phyloP scores from a whole-genome alignment of 30 jellyfish, hydroid and myxozoan genomes.

The Cassiopea andromeda region DNA sequence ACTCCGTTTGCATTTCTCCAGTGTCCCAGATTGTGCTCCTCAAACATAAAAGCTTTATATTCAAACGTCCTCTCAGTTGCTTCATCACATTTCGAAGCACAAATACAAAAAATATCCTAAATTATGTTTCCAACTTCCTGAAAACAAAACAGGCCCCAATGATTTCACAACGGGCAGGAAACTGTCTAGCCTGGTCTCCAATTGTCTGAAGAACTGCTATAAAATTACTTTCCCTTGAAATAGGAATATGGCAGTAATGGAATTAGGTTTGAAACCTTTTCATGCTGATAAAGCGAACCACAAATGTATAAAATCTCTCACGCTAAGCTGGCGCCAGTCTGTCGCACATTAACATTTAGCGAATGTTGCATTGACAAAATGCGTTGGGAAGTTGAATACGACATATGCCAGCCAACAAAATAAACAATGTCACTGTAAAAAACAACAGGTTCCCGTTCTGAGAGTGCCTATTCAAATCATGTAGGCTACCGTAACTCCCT shows the following conservation, averaged over 20 bases:
- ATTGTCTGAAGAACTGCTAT: neutral
- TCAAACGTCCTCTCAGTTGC: no score
- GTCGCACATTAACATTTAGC: slow-evolving; percentile 12
- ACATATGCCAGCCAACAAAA: neutral
- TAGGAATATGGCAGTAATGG: slow-evolving; percentile 25
- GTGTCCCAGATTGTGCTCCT: no score
- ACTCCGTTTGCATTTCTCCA: no score
- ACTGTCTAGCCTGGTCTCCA: neutral
- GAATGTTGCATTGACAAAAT: neutral
- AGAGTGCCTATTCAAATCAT: no score
- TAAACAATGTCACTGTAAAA: neutral
- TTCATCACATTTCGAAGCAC: neutral
- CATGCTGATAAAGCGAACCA: slow-evolving; percentile 28
- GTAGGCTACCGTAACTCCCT: neutral
- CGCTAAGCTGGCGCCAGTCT: slow-evolving; percentile 43
- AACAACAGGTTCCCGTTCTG: neutral
- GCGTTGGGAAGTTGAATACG: neutral
- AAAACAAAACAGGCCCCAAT: neutral
- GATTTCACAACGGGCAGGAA: neutral
- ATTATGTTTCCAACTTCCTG: neutral
- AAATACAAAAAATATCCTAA: neutral
- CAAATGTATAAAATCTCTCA: slow-evolving; percentile 24
- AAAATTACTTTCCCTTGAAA: slow-evolving; percentile 1
- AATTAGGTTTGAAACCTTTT: slow-evolving; percentile 12
- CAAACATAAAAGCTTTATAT: no score